Conservation (phyloP, 2,797 vertebrate genomes). For the Lutjanus argentimaculatus region DNA sequence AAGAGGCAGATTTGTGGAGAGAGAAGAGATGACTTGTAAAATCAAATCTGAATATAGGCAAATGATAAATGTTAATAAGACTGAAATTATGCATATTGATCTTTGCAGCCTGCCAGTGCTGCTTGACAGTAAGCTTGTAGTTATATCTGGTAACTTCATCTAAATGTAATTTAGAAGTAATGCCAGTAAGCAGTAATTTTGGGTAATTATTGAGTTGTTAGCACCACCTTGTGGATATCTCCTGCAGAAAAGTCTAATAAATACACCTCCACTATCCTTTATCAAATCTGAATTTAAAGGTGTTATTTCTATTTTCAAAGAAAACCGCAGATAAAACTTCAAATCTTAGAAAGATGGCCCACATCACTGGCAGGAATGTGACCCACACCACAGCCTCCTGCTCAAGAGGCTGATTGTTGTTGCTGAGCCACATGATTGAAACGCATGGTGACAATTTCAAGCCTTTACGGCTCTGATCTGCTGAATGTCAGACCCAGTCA, state of each 20-base stretch:
- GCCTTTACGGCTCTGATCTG: conserved; percentile 44
- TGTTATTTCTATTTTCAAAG: neutral
- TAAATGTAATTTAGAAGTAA: neutral
- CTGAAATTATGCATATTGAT: neutral
- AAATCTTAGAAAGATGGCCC: neutral
- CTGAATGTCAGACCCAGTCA: conserved; percentile 25
- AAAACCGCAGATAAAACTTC: neutral
- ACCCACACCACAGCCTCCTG: neutral
- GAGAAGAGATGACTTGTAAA: neutral
- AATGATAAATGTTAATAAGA: neutral
- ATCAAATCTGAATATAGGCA: neutral
- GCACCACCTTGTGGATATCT: conserved; percentile 61
- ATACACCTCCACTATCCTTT: neutral
- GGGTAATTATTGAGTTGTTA: conserved; percentile 20
- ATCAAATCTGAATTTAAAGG: neutral
- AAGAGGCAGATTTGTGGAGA: neutral
- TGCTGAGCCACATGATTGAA: conserved; percentile 66
- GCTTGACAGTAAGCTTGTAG: neutral
- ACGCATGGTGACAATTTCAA: conserved; percentile 82
- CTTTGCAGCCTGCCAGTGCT: too few relatives aligned
- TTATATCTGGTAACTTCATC: neutral
- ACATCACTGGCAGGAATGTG: conserved; percentile 32
- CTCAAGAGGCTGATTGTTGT: conserved; percentile 55
- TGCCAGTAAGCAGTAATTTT: neutral
- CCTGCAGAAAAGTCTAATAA: neutral